Percentiles rank a stretch among this genome's conserved stretches.
Conservation (phyloP, 1,140 invertebrate species). For the Drosophila sp. region DNA sequence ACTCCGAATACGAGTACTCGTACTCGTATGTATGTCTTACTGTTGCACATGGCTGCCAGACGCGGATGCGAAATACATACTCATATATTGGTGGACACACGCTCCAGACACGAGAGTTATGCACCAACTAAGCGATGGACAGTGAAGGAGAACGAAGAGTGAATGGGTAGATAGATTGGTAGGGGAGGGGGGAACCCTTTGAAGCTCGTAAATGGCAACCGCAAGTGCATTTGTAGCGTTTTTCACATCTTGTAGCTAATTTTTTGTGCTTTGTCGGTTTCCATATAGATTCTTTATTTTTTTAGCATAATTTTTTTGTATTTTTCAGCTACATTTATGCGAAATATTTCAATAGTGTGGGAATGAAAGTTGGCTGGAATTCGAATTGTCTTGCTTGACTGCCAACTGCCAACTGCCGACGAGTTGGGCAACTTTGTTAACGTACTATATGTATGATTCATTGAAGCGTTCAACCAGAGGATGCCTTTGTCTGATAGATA, state of each 20-base stretch:
- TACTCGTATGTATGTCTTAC: not conserved
- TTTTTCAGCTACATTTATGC: constrained; percentile 56
- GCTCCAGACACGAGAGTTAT: constrained; percentile 52
- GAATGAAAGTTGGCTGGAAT: constrained; percentile 64
- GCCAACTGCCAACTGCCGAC: constrained; percentile 9
- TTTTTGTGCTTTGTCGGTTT: constrained; percentile 75
- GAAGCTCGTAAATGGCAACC: constrained; percentile 75
- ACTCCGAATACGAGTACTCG: not conserved
- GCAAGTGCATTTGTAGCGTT: constrained; percentile 79
- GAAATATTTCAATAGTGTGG: constrained; percentile 75
- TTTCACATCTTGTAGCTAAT: constrained; percentile 80
- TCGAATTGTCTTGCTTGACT: constrained; percentile 29
- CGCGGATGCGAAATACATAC: constrained; percentile 36
- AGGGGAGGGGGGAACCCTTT: constrained; percentile 53
- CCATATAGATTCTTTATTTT: constrained; percentile 39
- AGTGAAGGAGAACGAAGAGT: not conserved
- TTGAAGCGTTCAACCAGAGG: constrained; percentile 31
- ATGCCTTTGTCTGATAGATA: not conserved
- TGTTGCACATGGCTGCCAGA: constrained; percentile 71
- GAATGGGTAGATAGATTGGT: not conserved
- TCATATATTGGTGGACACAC: constrained; percentile 64
- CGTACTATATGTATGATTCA: constrained; percentile 39
- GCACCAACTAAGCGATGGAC: not conserved
- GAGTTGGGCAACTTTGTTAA: constrained; percentile 44
- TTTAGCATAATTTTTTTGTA: constrained; percentile 34